Base-by-base conservation (phyloP, 2,888 invertebrate genomes). In the Linyphia triangularis region DNA sequence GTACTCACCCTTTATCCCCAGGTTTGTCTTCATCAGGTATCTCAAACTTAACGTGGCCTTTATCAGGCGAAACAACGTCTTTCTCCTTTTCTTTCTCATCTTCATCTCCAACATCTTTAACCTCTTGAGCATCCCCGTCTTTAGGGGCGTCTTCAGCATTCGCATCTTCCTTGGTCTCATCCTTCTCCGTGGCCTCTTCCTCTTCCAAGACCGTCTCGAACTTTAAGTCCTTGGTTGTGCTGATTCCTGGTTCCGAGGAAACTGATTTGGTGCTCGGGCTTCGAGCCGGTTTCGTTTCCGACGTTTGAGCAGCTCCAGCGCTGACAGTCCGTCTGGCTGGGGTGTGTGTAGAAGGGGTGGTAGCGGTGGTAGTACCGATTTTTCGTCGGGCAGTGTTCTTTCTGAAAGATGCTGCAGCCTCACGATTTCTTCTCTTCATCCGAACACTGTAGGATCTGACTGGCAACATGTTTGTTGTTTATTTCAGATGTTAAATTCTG, bases 361-460 rank as follows among this genome's bases (percentile, higher is more conserved):
- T 57, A 30, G 65, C 67, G 7, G 59, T 40, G 16, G 65, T n/a
- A 3, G 73, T 37, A 7, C 33, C 24, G 3, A 69, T 40, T 30
- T 85, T 79, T 22, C 90, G 83, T 26, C 90, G 61, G 22, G 89
- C 43, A 28, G 85, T 88, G 61, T 77, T 90, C 37, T 81, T 88
- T 6, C 90, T 83, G 63, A 90, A 90, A 24, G 90, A 90, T 22
- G 90, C 90, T 1, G 69, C 89, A 7, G 90, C 84, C 37, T 90
- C 90, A 13, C 89, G 43, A 33, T 90, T 90, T 33, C 90, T 79
- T 26, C 88, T 37, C 57, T 90, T 90, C 85, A 90, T 85, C 16
- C 91, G 91, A 19, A 91, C 90, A 67, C 91, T 91, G 78, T 91
- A 91, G 13, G 91, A 91, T 16, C 91, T 72, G 13, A 90, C 90